Evolutionary conservation across 1,140 invertebrate genomes (phyloP).

Genomic region (Brevipalpus yothersi): DNA sequence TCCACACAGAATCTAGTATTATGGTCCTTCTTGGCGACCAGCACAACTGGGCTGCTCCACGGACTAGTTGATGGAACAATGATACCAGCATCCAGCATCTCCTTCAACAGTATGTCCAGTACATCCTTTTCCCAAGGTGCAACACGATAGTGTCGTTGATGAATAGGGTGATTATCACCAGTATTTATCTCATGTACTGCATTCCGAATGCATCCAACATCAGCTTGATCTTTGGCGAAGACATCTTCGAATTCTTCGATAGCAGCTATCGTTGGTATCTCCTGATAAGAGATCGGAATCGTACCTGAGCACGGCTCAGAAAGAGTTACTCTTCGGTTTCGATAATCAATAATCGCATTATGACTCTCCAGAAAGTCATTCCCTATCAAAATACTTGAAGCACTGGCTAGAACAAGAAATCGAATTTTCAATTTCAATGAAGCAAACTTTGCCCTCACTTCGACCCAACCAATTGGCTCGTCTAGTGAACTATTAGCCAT

Average conservation of each 20-base stretch:
- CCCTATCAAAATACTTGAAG: neutral
- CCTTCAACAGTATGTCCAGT: neutral
- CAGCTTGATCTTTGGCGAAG: neutral
- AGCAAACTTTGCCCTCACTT: too few relatives aligned
- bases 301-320: neutral
- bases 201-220: neutral
- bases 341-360: neutral
- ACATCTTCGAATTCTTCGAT: neutral
- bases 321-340: neutral
- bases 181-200: neutral
- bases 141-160: neutral
- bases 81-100: neutral
- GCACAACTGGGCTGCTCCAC: neutral
- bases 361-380: neutral
- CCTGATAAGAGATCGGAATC: neutral
- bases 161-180: neutral
- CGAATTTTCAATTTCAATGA: too few relatives aligned
- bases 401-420: too few relatives aligned
- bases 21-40: slow-evolving; percentile 3
- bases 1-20: slow-evolving; percentile 1
- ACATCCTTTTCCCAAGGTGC: neutral
- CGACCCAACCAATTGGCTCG: too few relatives aligned
- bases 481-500: too few relatives aligned
- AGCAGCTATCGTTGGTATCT: neutral
- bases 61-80: neutral